Evolutionary conservation across 30 jellyfish, hydroid and myxozoan genomes (phyloP).

Genomic region (Cassiopea xamachana): DNA sequence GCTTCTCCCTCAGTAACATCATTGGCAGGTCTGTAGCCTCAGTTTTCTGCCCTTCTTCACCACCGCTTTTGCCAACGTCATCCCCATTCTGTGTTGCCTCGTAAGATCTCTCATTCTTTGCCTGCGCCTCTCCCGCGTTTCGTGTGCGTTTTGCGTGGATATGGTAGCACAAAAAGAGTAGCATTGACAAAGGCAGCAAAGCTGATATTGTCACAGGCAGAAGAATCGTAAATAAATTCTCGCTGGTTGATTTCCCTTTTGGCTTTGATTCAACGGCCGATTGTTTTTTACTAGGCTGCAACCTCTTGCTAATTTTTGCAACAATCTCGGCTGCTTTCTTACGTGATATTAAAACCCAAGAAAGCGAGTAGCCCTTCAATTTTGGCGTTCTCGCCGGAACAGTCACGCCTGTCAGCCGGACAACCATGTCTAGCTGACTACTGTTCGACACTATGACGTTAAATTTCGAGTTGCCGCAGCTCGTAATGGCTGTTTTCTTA

Average conservation of each 20-base stretch:
- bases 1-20: background rate
- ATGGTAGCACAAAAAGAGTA: slow-evolving; percentile 35
- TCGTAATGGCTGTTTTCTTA: background rate
- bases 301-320: background rate
- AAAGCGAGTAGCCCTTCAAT: slow-evolving; percentile 29
- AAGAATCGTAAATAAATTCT: slow-evolving; percentile 15
- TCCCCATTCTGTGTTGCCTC: background rate
- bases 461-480: slow-evolving; percentile 6
- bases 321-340: slow-evolving; percentile 2
- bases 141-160: background rate
- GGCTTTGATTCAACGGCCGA: background rate
- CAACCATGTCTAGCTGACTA: slow-evolving; percentile 48
- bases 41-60: background rate
- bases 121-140: background rate
- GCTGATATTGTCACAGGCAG: slow-evolving; percentile 52
- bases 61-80: background rate
- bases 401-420: slow-evolving; percentile 16
- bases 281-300: background rate
- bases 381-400: background rate
- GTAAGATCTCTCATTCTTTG: background rate
- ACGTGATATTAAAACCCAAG: slow-evolving; percentile 30
- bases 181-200: slow-evolving; percentile 22
- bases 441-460: slow-evolving; percentile 8
- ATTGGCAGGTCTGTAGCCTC: background rate
- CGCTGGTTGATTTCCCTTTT: background rate